Base-by-base conservation (phyloP, 2,888 invertebrate species). In the Parelbella ahira region DNA sequence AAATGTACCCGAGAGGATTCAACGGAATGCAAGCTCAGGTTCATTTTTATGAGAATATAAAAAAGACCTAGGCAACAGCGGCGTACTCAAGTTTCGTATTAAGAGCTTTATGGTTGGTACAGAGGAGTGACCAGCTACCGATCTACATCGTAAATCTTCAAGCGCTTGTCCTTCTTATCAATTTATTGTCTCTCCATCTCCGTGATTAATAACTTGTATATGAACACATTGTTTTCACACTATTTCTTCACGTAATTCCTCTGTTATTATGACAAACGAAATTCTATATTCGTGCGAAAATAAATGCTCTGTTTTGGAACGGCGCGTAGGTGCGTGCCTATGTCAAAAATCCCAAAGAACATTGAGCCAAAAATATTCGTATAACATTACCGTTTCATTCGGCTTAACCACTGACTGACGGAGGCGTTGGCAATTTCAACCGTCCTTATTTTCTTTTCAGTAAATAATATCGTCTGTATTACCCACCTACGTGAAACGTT, bases 71-170 rank as follows among this genome's bases (percentile, higher is more conserved):
- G 42, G 23, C 42, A 10, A 11, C 25, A 7, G 10, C 11, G 19
- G 33, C 28, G 42, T 27, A 41, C 25, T 42, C 42, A 28, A 42
- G 34, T 42, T 42, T 42, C 15, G 34, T 19, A 18, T 27, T 34
- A 29, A 29, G 58, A 65, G 58, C 63, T 69, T 71, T 60, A 60
- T 58, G 60, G 54, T 57, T 58, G 60, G 54, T 57, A 50, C 58
- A 60, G 74, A 65, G 61, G 63, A 72, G 50, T 68, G 74, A 72
- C 69, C 67, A 56, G 63, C 66, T 62, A 64, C 68, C 60, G 68
- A 61, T 60, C 60, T 54, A 57, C 23, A 18, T 64, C 69, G 68
- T 74, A 73, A 77, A 77, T 74, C 75, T 65, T 8, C 6, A 4
- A 11, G 4, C 8, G 49, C 67, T 69, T 66, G 66, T 63, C 25